These are phyloP conservation scores for Suncus etruscus DNA, from an alignment of 2,113 vertebrate genomes.

Conservation along the genomic window DNA sequence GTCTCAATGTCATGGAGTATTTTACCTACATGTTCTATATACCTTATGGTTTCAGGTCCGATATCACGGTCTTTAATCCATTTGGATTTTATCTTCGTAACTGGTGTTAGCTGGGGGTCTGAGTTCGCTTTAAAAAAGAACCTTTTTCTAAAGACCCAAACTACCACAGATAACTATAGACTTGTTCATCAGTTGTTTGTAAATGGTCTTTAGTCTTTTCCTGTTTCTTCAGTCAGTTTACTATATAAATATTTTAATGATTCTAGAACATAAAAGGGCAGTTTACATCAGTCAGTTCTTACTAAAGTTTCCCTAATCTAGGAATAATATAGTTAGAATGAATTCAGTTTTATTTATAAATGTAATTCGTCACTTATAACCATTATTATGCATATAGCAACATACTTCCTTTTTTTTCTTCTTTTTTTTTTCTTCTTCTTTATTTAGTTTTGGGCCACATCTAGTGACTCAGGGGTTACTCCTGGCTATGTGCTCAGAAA, in stretches of 20 bases:
- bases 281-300: not conserved
- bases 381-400: not conserved
- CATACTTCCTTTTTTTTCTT: not conserved
- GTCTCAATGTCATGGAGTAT: too few relatives aligned
- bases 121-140: too few relatives aligned
- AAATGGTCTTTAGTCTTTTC: constrained; percentile 31
- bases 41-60: too few relatives aligned
- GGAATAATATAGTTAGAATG: constrained; percentile 1
- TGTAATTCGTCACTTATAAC: not conserved
- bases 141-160: not conserved
- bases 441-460: too few relatives aligned
- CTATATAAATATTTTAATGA: not conserved
- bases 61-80: too few relatives aligned
- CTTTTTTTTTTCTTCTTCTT: too few relatives aligned
- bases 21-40: too few relatives aligned
- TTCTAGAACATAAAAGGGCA: constrained; percentile 20
- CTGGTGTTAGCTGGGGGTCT: too few relatives aligned
- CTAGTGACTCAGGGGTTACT: too few relatives aligned
- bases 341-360: constrained; percentile 42
- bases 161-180: not conserved
- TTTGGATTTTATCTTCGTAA: too few relatives aligned
- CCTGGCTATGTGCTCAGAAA: too few relatives aligned
- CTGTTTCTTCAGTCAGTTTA: not conserved
- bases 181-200: not conserved
- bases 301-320: not conserved